These are phyloP conservation scores for Chionodraco myersi DNA, from an alignment of 2,113 vertebrate species.

Conservation along the genomic window DNA sequence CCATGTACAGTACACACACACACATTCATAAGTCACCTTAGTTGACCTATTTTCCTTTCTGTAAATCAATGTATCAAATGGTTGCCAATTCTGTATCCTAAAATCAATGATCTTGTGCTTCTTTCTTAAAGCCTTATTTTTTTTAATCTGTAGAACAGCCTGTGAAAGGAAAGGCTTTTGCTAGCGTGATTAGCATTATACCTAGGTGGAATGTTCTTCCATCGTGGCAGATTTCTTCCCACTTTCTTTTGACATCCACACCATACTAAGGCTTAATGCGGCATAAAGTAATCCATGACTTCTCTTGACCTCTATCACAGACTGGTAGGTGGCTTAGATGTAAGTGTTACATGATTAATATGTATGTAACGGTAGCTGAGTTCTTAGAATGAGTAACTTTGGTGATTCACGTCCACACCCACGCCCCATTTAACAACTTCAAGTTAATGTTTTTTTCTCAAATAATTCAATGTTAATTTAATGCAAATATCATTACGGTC, in stretches of 20 bases:
- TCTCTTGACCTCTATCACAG: slow-evolving; percentile 1
- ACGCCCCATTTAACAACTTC: background rate
- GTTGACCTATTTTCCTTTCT: background rate
- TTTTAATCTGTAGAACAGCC: background rate
- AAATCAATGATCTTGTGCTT: background rate
- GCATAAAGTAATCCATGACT: background rate
- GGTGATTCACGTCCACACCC: slow-evolving; percentile 20
- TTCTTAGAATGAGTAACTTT: slow-evolving; percentile 21
- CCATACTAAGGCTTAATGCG: background rate
- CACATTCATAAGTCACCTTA: background rate
- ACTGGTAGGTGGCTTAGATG: background rate
- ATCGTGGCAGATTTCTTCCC: background rate
- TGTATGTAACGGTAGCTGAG: background rate
- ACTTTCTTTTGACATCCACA: background rate
- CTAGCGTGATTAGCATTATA: background rate
- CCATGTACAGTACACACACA: slow-evolving; percentile 18
- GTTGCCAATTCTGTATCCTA: background rate
- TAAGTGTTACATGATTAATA: slow-evolving; percentile 23
- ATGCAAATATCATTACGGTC: slow-evolving; percentile 36
- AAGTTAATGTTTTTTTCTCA: background rate
- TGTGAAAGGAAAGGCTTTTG: background rate
- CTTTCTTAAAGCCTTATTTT: background rate
- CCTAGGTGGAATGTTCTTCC: background rate
- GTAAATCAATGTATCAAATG: background rate
- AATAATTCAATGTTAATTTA: slow-evolving; percentile 34